Evolutionary conservation across 2,113 vertebrate species (phyloP).

Genomic region (Notarius lentiginosus): DNA sequence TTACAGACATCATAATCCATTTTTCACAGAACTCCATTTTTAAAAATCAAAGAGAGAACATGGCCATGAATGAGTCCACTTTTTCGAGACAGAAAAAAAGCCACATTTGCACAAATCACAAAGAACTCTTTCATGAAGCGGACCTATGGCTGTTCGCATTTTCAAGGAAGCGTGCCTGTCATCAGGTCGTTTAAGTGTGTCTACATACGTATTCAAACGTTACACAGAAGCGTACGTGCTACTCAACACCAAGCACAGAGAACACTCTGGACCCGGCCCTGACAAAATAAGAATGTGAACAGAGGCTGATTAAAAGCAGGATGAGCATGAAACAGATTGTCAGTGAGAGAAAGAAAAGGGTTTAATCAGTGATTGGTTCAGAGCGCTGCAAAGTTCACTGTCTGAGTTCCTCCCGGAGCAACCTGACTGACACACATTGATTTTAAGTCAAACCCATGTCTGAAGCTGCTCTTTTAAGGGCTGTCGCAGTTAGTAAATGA

Average conservation of each 20-base stretch:
- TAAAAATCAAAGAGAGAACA: slow-evolving; percentile 8
- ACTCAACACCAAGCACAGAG: not conserved
- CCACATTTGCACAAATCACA: slow-evolving; percentile 11
- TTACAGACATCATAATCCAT: slow-evolving; percentile 13
- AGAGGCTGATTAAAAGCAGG: slow-evolving; percentile 26
- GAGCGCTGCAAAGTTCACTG: not conserved
- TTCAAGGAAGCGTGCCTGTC: slow-evolving; percentile 12
- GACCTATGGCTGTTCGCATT: slow-evolving; percentile 3
- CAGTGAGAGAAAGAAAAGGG: not conserved
- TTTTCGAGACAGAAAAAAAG: not conserved
- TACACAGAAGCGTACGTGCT: not conserved
- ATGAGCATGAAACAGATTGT: not conserved
- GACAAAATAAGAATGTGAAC: slow-evolving; percentile 9
- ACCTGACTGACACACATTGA: slow-evolving; percentile 18
- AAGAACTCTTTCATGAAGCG: slow-evolving; percentile 13
- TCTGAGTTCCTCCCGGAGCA: slow-evolving; percentile 3
- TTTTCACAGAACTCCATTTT: not conserved
- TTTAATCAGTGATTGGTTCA: not conserved
- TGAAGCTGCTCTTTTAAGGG: not conserved
- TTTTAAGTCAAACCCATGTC: slow-evolving; percentile 15
- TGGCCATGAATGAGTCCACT: not conserved
- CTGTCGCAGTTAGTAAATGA: slow-evolving; percentile 2
- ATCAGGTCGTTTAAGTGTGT: not conserved
- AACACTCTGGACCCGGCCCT: not conserved
- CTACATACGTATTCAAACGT: not conserved